phyloP scores from a whole-genome alignment of 2,797 vertebrate genomes.

The Squalus acanthias region DNA sequence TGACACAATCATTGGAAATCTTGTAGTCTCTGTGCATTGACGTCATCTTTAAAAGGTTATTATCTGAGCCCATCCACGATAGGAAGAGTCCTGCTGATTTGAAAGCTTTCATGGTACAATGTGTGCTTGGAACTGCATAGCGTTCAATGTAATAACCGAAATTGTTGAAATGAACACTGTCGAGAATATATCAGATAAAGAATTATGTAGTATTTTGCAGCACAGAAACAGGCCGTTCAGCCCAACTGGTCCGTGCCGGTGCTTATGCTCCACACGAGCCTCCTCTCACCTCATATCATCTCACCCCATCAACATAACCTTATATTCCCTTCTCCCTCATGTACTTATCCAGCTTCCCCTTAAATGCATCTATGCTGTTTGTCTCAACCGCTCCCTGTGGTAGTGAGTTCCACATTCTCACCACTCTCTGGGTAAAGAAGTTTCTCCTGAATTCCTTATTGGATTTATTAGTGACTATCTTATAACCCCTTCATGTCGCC shows the following conservation, averaged over 20 bases:
- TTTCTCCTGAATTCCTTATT: too few species aligned
- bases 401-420: not conserved
- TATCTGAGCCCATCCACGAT: not conserved
- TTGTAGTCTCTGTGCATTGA: not conserved
- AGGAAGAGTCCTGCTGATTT: not conserved
- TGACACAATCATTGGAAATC: not conserved
- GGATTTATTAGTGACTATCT: too few species aligned
- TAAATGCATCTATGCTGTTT: not conserved
- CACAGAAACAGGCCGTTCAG: too few species aligned
- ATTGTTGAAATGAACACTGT: not conserved
- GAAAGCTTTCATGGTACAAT: not conserved
- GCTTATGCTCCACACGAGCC: not conserved
- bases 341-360: not conserved
- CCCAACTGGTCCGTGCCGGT: not conserved
- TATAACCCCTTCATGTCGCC: too few species aligned
- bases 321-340: not conserved
- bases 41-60: not conserved
- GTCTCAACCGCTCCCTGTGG: not conserved
- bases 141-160: not conserved
- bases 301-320: not conserved
- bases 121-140: not conserved
- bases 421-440: not conserved
- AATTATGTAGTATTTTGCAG: too few species aligned
- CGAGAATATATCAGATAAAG: too few species aligned
- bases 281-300: not conserved